Conservation (phyloP, 2,797 vertebrate genomes). For the Lagorchestes hirsutus region DNA sequence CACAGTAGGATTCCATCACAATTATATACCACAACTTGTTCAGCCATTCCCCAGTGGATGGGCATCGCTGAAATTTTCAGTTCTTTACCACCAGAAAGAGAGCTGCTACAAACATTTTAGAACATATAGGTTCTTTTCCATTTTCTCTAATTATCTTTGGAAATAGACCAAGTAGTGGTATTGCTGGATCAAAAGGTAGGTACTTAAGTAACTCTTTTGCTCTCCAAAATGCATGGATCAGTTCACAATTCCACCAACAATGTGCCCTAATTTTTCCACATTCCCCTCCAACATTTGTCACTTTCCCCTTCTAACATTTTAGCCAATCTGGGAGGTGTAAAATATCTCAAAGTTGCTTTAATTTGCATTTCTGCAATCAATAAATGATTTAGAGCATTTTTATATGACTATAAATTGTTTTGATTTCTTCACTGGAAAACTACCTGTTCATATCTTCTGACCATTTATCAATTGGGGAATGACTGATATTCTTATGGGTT, state of each 20-base stretch:
- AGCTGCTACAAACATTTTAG: neutral
- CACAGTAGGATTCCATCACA: neutral
- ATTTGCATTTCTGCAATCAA: neutral
- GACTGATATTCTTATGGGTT: neutral
- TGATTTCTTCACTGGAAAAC: neutral
- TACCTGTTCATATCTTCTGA: neutral
- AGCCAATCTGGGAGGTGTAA: neutral
- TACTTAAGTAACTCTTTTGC: neutral
- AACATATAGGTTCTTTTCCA: neutral
- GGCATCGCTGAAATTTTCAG: neutral
- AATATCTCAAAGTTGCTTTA: neutral
- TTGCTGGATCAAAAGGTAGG: neutral
- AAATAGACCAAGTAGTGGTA: neutral
- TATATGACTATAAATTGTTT: neutral
- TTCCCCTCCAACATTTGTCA: too few relatives aligned
- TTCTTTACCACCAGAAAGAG: neutral
- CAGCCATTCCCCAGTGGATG: neutral
- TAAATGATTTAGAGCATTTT: neutral
- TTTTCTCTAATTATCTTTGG: neutral
- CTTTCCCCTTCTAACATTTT: neutral
- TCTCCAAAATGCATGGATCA: neutral
- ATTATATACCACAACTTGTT: neutral
- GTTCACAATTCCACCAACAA: neutral
- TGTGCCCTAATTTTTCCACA: neutral
- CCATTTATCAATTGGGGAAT: neutral